These are phyloP conservation scores for Platycheirus albimanus DNA, from an alignment of 2,888 invertebrate genomes.

Conservation along the genomic window DNA sequence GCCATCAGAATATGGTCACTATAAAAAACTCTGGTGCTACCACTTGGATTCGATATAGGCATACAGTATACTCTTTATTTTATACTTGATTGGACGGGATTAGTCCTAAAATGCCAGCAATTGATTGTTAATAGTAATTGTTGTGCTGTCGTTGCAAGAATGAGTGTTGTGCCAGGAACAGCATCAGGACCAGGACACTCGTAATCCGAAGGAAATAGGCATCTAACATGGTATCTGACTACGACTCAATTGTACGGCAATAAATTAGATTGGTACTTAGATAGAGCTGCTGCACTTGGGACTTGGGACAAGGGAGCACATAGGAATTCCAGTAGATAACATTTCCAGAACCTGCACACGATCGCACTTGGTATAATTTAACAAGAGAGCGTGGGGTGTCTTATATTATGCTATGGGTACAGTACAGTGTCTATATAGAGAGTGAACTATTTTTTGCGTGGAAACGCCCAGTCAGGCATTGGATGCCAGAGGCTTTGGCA, in stretches of 20 bases:
- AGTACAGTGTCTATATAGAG: no score
- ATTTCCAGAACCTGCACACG: conserved; percentile 73
- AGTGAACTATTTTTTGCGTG: conserved; percentile 69
- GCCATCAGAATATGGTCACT: conserved; percentile 9
- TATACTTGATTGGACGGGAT: conserved; percentile 54
- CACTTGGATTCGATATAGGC: conserved; percentile 25
- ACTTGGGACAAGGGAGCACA: conserved; percentile 65
- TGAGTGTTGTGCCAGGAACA: conserved; percentile 33
- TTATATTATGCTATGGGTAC: conserved; percentile 8
- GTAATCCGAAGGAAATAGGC: conserved; percentile 52
- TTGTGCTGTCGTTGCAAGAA: conserved; percentile 53
- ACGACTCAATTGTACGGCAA: conserved; percentile 71
- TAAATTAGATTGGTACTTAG: conserved; percentile 74
- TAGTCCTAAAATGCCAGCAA: conserved; percentile 67
- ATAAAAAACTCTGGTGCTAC: conserved; percentile 12
- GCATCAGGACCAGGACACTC: conserved; percentile 17
- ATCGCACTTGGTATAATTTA: conserved; percentile 71
- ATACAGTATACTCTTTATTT: conserved; percentile 8
- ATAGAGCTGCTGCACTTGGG: conserved; percentile 72
- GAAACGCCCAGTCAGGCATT: conserved; percentile 66
- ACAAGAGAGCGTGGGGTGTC: conserved; percentile 66
- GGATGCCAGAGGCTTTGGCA: conserved; percentile 46
- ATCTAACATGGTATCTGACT: conserved; percentile 71
- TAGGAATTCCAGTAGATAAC: conserved; percentile 72
- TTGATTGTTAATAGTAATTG: conserved; percentile 74